Evolutionary conservation across 2,888 invertebrate genomes (phyloP).

Genomic region (Chloroclysta siterata): DNA sequence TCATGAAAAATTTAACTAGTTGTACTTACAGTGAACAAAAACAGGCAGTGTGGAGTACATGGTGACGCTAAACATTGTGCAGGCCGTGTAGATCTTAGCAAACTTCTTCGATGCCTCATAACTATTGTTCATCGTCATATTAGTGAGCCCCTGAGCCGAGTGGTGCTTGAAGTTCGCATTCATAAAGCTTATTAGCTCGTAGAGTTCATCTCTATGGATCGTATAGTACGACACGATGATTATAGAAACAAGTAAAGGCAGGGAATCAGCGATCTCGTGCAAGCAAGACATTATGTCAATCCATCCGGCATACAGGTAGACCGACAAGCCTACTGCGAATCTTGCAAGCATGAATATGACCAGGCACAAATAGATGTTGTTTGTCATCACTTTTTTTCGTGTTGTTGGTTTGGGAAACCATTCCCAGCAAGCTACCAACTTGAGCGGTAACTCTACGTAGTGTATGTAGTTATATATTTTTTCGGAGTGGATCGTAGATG

Average conservation of each 20-base stretch:
- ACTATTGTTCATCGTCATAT: slow-evolving; percentile 71
- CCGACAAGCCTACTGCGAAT: slow-evolving; percentile 51
- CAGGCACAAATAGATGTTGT: slow-evolving; percentile 60
- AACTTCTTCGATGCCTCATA: slow-evolving; percentile 65
- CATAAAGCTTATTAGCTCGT: slow-evolving; percentile 62
- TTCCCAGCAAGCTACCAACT: slow-evolving; percentile 72
- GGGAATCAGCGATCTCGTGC: slow-evolving; percentile 64
- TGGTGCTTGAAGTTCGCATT: slow-evolving; percentile 65
- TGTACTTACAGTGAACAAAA: slow-evolving; percentile 65
- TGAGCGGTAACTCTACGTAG: slow-evolving; percentile 61
- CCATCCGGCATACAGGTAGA: slow-evolving; percentile 68
- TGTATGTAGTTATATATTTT: slow-evolving; percentile 56
- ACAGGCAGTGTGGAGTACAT: slow-evolving; percentile 68
- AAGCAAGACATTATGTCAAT: slow-evolving; percentile 65
- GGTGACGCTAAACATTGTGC: slow-evolving; percentile 69
- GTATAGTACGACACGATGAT: slow-evolving; percentile 67
- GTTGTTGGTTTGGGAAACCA: slow-evolving; percentile 56
- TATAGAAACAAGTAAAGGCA: slow-evolving; percentile 64
- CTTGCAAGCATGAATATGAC: slow-evolving; percentile 62
- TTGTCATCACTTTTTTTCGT: slow-evolving; percentile 52
- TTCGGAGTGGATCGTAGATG: slow-evolving; percentile 40
- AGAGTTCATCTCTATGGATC: slow-evolving; percentile 58
- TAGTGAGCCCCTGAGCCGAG: slow-evolving; percentile 72
- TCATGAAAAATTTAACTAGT: not conserved
- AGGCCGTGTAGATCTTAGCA: slow-evolving; percentile 68